Evolutionary conservation across 2,888 invertebrate genomes (phyloP).

Genomic region (Cotesia congregata): DNA sequence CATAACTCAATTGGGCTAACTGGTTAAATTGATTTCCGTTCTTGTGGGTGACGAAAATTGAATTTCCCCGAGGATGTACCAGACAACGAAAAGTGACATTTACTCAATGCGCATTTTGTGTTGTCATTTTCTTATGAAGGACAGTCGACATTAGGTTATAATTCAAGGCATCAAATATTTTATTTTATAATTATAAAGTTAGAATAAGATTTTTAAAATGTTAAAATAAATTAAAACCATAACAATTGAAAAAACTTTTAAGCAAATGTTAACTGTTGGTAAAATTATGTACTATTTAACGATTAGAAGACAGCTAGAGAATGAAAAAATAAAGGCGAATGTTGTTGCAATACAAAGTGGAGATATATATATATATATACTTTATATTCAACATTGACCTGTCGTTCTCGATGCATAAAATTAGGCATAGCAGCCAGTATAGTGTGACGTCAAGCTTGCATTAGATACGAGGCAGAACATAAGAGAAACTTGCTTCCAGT

Average conservation of each 20-base stretch:
- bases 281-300: neutral
- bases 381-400: conserved; percentile 42
- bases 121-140: conserved; percentile 12
- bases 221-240: too few species aligned
- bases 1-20: conserved; percentile 39
- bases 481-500: conserved; percentile 36
- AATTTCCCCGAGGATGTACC: conserved; percentile 35
- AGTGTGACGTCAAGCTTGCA: conserved; percentile 43
- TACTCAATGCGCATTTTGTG: conserved; percentile 18
- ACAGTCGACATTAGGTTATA: conserved; percentile 16
- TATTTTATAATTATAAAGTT: neutral
- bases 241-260: neutral
- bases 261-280: neutral
- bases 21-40: conserved; percentile 41
- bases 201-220: too few species aligned
- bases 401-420: conserved; percentile 51
- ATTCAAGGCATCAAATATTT: neutral
- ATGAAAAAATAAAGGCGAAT: neutral
- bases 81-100: conserved; percentile 29
- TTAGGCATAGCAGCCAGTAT: conserved; percentile 46
- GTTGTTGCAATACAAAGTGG: neutral
- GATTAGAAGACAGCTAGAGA: conserved; percentile 3
- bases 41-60: conserved; percentile 39
- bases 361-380: conserved; percentile 28
- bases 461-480: conserved; percentile 1